Conservation (phyloP, 2,113 vertebrate genomes). For the Embiotoca jacksoni region DNA sequence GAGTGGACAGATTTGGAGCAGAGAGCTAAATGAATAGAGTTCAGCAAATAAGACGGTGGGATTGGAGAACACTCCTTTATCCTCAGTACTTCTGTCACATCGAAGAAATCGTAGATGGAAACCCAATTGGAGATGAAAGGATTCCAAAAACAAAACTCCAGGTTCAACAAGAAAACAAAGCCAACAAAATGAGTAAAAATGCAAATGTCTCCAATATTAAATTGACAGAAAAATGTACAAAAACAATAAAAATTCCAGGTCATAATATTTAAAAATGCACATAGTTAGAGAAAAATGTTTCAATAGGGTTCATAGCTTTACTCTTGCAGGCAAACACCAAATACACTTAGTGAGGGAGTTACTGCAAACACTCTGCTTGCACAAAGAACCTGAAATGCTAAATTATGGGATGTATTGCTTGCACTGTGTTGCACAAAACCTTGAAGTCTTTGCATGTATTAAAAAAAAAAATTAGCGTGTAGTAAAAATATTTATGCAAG, state of each 20-base stretch:
- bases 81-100: conserved; percentile 79
- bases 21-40: conserved; percentile 77
- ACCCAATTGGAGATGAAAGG: conserved; percentile 77
- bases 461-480: conserved; percentile 11
- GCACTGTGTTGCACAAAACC: conserved; percentile 76
- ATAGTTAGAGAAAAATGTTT: conserved; percentile 78
- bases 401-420: conserved; percentile 39
- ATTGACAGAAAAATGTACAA: conserved; percentile 68
- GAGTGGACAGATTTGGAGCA: conserved; percentile 71
- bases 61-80: conserved; percentile 86
- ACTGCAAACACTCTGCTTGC: conserved; percentile 77
- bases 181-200: conserved; percentile 71
- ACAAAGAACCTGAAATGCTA: conserved; percentile 75
- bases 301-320: conserved; percentile 92
- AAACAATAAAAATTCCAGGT: conserved; percentile 68
- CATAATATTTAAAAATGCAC: conserved; percentile 68
- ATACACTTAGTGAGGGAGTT: conserved; percentile 78
- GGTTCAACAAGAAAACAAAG: conserved; percentile 79
- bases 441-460: conserved; percentile 30
- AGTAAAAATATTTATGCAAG: conserved; percentile 9
- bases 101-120: conserved; percentile 70
- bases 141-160: conserved; percentile 80
- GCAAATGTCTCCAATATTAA: conserved; percentile 69
- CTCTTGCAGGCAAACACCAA: conserved; percentile 83
- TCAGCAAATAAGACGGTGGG: conserved; percentile 88